Evolutionary conservation across 1,140 invertebrate genomes (phyloP), one percentile per base, ranked within the genome.

Genomic region (Formica selysi): DNA sequence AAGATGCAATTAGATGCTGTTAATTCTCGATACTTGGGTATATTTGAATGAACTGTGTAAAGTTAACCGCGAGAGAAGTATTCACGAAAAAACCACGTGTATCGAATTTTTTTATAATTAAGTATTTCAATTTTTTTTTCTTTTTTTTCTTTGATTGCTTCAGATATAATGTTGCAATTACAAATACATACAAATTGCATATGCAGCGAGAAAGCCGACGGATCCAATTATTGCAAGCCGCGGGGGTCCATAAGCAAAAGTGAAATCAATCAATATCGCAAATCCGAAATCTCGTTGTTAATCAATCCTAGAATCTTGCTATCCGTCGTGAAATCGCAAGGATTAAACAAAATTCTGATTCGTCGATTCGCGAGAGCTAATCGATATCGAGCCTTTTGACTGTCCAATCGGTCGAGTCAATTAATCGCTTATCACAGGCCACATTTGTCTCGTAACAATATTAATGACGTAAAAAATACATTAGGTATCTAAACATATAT

Each of bases 141-240:
- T 13, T 10, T 41, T 3, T n/a, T 26, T 0, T n/a, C 10, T 1
- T n/a, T 13, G 6, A 29, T 65, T 8, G 4, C 19, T 8, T 29
- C 7, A 32, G 36, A 73, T n/a, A 59, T 26, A 19, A 38, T 22
- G 26, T n/a, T 36, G 26, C 38, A n/a, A 54, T 36, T 68, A 68
- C 16, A 22, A 80, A 68, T 65, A 29, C 41, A n/a, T 19, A 13
- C 29, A 29, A 29, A 29, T 29, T 29, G 26, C 22, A 48, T 8
- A 13, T 32, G 44, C 44, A 29, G 22, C 19, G 54, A 61, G 79
- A 61, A 61, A 83, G 54, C n/a, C 38, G 48, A 19, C 44, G 48
- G 22, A 80, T 74, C 10, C 68, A 83, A 83, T 83, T 83, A 83
- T 83, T 68, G 26, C 54, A 26, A 62, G 8, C 68, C 26, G 41